Base-by-base conservation (phyloP, 2,888 invertebrate genomes). In the Dicranocentrus wangi region DNA sequence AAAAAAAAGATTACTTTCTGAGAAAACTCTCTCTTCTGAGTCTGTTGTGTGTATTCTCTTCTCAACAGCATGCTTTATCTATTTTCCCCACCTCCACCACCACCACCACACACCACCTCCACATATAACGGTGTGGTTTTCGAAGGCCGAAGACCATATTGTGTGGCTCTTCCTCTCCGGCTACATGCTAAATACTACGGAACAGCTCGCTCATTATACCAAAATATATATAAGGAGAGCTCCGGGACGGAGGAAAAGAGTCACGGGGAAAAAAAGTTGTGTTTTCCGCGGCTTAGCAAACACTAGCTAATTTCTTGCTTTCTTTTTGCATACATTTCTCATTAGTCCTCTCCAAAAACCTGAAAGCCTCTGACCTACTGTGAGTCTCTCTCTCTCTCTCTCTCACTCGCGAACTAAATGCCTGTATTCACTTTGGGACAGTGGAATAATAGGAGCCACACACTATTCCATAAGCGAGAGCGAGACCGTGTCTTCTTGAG, bases 121-220 rank as follows among this genome's bases (percentile, higher is more conserved):
- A 61, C 61, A 32, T 42, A 60, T 5, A 39, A 63, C 32, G 32
- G 42, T 43, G n/a, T n/a, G n/a, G n/a, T n/a, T n/a, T n/a, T n/a
- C n/a, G n/a, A n/a, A n/a, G n/a, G n/a, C n/a, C n/a, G n/a, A n/a
- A n/a, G n/a, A n/a, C n/a, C n/a, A n/a, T n/a, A n/a, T n/a, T n/a
- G n/a, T n/a, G n/a, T n/a, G n/a, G n/a, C n/a, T n/a, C n/a, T n/a
- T n/a, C 13, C 39, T 39, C 39, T 13, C 39, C 39, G 39, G n/a
- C n/a, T n/a, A n/a, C 66, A 66, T 65, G 63, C 66, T 75, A 58
- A 78, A 70, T 53, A 78, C 77, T 63, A 63, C 61, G 69, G 70
- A 63, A 70, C 69, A 61, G 77, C n/a, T 51, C 51, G 69, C 77
- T 78, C 77, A 70, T 79, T 79, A 65, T 58, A 65, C 17, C 13